A percentile compares a stretch with the other conserved stretches of the same genome.
Conservation (phyloP, 2,113 vertebrate genomes). For the Daubentonia madagascariensis region DNA sequence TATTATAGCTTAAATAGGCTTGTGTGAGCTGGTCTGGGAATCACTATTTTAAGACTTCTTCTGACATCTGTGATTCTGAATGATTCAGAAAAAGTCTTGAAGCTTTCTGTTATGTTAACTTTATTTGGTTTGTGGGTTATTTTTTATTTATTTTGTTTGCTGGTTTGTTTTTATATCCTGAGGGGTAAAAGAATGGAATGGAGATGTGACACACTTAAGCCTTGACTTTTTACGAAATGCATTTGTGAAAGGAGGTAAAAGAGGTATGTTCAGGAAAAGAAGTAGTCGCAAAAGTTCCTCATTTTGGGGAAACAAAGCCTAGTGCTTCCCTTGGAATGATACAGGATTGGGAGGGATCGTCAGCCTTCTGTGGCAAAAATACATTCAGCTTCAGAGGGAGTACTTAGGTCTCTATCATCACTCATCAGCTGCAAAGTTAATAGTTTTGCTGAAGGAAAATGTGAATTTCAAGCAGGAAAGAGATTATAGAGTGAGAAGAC, state of each 20-base stretch:
- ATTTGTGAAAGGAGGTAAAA: not conserved
- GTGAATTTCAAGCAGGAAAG: conserved; percentile 8
- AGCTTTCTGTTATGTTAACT: not conserved
- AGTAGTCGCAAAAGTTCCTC: conserved; percentile 2
- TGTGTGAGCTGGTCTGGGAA: not conserved
- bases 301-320: not conserved
- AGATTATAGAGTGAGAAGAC: not conserved
- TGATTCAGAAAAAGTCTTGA: not conserved
- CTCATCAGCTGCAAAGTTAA: not conserved
- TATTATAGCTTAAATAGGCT: not conserved
- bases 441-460: not conserved
- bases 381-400: not conserved
- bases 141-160: not conserved
- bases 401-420: not conserved
- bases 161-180: not conserved
- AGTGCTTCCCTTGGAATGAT: not conserved
- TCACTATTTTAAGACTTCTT: not conserved
- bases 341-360: not conserved
- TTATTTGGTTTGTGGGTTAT: not conserved
- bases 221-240: not conserved
- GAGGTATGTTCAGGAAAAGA: not conserved
- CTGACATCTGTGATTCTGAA: not conserved
- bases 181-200: not conserved
- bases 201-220: not conserved
- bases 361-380: not conserved